Percentiles rank a stretch among this genome's conserved stretches.
phyloP scores from a whole-genome alignment of 2,888 invertebrate species.

The Diplazon laetatorius region DNA sequence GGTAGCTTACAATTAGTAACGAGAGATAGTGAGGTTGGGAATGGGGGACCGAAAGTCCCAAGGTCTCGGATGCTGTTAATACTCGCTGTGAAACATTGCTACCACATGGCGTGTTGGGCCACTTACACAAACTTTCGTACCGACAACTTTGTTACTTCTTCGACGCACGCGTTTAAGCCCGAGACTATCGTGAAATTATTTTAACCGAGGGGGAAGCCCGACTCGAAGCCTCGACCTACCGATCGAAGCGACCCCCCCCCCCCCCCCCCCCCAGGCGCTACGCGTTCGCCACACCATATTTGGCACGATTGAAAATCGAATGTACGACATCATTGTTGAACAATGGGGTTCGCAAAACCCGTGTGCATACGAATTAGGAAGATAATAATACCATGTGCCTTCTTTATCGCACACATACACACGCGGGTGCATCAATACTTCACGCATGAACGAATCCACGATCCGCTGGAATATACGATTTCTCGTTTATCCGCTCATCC shows the following conservation, averaged over 20 bases:
- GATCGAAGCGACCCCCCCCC: too few relatives aligned
- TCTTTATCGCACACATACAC: too few relatives aligned
- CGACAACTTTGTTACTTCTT: constrained; percentile 14
- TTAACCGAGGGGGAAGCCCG: not conserved
- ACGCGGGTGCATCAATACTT: constrained; percentile 35
- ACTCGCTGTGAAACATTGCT: constrained; percentile 27
- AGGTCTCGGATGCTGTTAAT: constrained; percentile 44
- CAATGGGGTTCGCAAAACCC: constrained; percentile 21
- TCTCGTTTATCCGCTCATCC: constrained; percentile 50
- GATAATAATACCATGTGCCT: constrained; percentile 52
- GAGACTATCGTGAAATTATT: constrained; percentile 20
- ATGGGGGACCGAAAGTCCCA: constrained; percentile 44
- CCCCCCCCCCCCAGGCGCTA: not conserved
- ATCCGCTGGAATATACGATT: constrained; percentile 41
- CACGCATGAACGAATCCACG: constrained; percentile 48
- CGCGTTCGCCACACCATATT: not conserved
- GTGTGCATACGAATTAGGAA: constrained; percentile 57
- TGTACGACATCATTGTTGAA: constrained; percentile 20
- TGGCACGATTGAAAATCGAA: constrained; percentile 30
- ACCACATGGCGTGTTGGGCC: constrained; percentile 33
- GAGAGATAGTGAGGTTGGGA: constrained; percentile 20
- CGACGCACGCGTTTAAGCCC: constrained; percentile 8
- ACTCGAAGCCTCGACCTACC: not conserved
- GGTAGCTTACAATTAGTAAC: constrained; percentile 54
- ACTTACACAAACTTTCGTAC: constrained; percentile 44